These are phyloP conservation scores for Campylomormyrus numenius DNA, from an alignment of 2,113 vertebrate species.

Conservation along the genomic window DNA sequence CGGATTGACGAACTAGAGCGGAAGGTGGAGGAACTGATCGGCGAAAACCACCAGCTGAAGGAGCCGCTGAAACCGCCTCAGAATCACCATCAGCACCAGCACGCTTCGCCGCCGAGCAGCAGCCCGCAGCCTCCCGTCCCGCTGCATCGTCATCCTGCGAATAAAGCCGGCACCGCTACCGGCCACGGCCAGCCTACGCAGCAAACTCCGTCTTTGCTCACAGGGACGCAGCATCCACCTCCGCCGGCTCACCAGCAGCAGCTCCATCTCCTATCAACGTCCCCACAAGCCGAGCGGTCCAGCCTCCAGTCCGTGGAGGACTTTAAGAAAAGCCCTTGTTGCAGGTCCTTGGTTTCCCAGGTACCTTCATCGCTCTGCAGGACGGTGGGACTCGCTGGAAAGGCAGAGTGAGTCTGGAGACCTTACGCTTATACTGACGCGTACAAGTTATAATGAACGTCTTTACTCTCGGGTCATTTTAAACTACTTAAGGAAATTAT, in stretches of 20 bases:
- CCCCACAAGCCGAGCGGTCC: slow-evolving; percentile 49
- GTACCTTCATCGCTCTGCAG: slow-evolving; percentile 77
- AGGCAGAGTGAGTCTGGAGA: slow-evolving; percentile 78
- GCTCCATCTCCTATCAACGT: slow-evolving; percentile 63
- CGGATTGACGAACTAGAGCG: slow-evolving; percentile 92
- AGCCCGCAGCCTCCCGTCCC: slow-evolving; percentile 55
- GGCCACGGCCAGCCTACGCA: slow-evolving; percentile 41
- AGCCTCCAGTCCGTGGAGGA: slow-evolving; percentile 54
- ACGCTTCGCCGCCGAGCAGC: slow-evolving; percentile 47
- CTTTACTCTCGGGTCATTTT: neutral
- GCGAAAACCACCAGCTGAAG: slow-evolving; percentile 84
- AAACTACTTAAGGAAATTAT: neutral
- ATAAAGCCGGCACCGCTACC: slow-evolving; percentile 22
- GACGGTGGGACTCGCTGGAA: slow-evolving; percentile 77
- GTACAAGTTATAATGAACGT: neutral
- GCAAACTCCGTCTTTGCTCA: slow-evolving; percentile 20
- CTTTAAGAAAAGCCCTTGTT: slow-evolving; percentile 60
- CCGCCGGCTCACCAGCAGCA: slow-evolving; percentile 47
- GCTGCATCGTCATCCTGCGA: slow-evolving; percentile 50
- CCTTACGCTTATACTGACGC: neutral
- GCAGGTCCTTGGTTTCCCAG: slow-evolving; percentile 79
- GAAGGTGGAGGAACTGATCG: slow-evolving; percentile 87
- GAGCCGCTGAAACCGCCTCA: slow-evolving; percentile 61
- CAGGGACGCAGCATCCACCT: slow-evolving; percentile 40
- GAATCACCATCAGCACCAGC: slow-evolving; percentile 55